phyloP scores from a whole-genome alignment of 2,113 vertebrate genomes.

The Eudyptes chrysolophus region DNA sequence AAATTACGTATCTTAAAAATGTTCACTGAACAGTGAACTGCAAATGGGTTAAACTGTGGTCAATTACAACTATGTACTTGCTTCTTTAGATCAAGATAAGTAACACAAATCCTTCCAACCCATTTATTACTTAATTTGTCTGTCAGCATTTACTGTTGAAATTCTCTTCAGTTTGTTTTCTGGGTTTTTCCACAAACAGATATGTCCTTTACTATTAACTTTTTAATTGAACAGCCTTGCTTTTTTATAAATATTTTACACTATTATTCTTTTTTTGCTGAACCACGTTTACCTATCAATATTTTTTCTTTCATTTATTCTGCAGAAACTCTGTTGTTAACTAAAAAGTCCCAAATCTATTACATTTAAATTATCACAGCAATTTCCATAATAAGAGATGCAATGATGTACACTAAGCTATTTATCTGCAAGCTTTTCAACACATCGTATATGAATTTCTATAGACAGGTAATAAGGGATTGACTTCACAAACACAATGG shows the following conservation, averaged over 20 bases:
- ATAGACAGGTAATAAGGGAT: background rate
- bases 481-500: conserved; percentile 20
- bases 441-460: background rate
- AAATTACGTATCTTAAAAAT: conserved; percentile 1
- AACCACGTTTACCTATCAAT: background rate
- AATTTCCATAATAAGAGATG: conserved; percentile 23
- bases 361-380: background rate
- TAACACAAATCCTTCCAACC: conserved; percentile 10
- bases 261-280: background rate
- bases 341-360: background rate
- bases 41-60: conserved; percentile 42
- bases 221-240: background rate
- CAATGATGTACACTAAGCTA: background rate
- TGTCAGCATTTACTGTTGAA: background rate
- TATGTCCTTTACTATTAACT: background rate
- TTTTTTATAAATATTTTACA: background rate
- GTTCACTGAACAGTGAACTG: conserved; percentile 39
- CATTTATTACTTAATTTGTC: conserved; percentile 60
- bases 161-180: background rate
- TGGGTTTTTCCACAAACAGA: background rate
- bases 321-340: background rate
- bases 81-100: conserved; percentile 21
- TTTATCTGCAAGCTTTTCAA: conserved; percentile 35
- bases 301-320: conserved; percentile 15
- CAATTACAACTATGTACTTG: conserved; percentile 50